A percentile compares a stretch with the other conserved stretches of the same genome.
These are phyloP conservation scores for Excalfactoria chinensis DNA, from an alignment of 2,113 vertebrate genomes.

Conservation along the genomic window DNA sequence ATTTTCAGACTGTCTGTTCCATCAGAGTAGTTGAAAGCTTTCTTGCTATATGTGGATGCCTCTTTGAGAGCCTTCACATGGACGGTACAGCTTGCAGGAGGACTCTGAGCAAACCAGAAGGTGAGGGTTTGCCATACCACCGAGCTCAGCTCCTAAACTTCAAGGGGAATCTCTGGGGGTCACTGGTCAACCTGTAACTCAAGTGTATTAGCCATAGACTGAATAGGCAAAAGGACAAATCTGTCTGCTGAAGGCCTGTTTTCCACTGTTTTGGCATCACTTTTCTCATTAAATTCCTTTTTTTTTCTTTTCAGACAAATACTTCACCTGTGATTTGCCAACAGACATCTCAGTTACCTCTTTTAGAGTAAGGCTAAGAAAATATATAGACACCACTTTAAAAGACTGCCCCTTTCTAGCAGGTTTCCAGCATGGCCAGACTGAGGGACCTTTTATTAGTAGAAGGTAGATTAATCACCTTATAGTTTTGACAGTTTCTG, in stretches of 20 bases:
- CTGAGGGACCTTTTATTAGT: neutral
- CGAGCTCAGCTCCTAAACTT: neutral
- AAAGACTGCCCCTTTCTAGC: neutral
- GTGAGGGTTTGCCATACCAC: neutral
- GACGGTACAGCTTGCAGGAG: neutral
- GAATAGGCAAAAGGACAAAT: neutral
- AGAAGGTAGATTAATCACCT: neutral
- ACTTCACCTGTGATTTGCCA: neutral
- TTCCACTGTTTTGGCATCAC: neutral
- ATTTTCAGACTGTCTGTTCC: neutral
- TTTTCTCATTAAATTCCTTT: neutral
- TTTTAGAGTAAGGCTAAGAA: neutral
- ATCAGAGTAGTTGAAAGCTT: neutral
- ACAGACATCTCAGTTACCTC: neutral
- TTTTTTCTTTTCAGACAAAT: neutral
- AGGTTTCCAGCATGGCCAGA: neutral
- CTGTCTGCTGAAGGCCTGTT: neutral
- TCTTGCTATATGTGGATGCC: neutral
- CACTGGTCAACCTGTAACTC: neutral
- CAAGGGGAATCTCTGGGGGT: neutral
- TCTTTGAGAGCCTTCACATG: neutral
- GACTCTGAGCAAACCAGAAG: neutral
- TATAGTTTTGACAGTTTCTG: conserved; percentile 31
- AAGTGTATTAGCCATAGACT: neutral
- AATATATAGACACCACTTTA: neutral